Conservation (phyloP, 2,888 invertebrate species). For the Aporophyla nigra region DNA sequence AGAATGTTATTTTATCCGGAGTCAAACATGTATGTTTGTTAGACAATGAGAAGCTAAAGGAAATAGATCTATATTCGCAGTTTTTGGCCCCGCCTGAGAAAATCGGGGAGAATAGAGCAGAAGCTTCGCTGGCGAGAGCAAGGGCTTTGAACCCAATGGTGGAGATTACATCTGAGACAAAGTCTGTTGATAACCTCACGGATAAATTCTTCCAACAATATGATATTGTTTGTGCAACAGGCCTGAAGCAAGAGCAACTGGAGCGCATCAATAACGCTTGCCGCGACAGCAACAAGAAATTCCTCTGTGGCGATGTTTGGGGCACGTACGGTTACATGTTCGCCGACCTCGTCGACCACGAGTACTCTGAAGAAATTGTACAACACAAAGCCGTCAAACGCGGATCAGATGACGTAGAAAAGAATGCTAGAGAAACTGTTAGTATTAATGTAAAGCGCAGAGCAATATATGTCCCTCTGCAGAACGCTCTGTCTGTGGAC, state of each 20-base stretch:
- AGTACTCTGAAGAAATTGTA: conserved; percentile 89
- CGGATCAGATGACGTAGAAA: conserved; percentile 91
- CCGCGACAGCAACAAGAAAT: conserved; percentile 94
- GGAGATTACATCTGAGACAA: conserved; percentile 93
- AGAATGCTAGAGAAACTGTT: conserved; percentile 85
- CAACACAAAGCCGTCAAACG: conserved; percentile 89
- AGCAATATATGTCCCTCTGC: conserved; percentile 92
- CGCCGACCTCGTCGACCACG: conserved; percentile 96
- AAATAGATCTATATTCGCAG: conserved; percentile 95
- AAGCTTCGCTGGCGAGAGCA: conserved; percentile 94
- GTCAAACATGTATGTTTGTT: conserved; percentile 96
- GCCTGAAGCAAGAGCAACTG: conserved; percentile 93
- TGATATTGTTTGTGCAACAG: conserved; percentile 96
- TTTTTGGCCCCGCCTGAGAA: conserved; percentile 94
- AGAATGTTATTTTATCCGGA: conserved; percentile 98
- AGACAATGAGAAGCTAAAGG: conserved; percentile 94
- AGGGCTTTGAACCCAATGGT: conserved; percentile 98
- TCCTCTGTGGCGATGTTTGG: conserved; percentile 97
- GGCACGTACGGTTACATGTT: conserved; percentile 98
- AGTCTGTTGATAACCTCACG: conserved; percentile 92
- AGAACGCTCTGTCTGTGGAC: conserved; percentile 93
- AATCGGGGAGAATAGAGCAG: conserved; percentile 96
- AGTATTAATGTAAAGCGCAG: conserved; percentile 92
- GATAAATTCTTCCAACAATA: conserved; percentile 94
- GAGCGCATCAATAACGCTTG: conserved; percentile 95